Evolutionary conservation across 1,140 invertebrate species (phyloP).

Genomic region (Mizuhopecten yessoensis): DNA sequence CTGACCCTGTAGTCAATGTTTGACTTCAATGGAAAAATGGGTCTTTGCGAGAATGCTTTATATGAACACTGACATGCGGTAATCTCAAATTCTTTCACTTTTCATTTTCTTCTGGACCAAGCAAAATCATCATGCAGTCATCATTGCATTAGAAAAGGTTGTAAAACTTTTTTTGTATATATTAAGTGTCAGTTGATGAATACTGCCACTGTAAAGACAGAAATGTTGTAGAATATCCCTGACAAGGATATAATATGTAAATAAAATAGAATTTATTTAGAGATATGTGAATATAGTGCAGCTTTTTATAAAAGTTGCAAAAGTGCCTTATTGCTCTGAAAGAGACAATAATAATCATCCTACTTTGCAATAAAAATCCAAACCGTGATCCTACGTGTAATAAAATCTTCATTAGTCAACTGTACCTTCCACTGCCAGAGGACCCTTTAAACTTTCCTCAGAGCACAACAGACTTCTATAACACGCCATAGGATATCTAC

Average conservation of each 20-base stretch:
- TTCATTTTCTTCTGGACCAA: constrained; percentile 10
- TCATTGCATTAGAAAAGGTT: not conserved
- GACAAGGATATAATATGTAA: not conserved
- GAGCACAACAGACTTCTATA: not conserved
- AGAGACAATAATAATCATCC: not conserved
- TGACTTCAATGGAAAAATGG: not conserved
- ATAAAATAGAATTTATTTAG: not conserved
- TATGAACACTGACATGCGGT: not conserved
- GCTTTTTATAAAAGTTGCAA: not conserved
- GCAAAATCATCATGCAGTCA: constrained; percentile 11
- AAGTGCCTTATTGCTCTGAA: constrained; percentile 17
- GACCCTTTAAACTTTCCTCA: not conserved
- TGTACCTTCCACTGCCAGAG: not conserved
- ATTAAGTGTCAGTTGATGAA: not conserved
- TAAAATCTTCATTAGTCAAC: no score
- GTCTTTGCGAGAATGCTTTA: not conserved
- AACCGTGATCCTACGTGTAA: not conserved
- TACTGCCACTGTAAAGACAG: not conserved
- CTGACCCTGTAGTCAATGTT: constrained; percentile 25
- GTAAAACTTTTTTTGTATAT: not conserved
- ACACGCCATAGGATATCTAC: not conserved
- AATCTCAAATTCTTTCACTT: not conserved
- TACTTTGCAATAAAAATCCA: not conserved
- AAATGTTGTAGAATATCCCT: not conserved
- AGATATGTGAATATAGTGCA: constrained; percentile 11